phyloP scores from a whole-genome alignment of 2,113 vertebrate genomes.

The Tyto alba region DNA sequence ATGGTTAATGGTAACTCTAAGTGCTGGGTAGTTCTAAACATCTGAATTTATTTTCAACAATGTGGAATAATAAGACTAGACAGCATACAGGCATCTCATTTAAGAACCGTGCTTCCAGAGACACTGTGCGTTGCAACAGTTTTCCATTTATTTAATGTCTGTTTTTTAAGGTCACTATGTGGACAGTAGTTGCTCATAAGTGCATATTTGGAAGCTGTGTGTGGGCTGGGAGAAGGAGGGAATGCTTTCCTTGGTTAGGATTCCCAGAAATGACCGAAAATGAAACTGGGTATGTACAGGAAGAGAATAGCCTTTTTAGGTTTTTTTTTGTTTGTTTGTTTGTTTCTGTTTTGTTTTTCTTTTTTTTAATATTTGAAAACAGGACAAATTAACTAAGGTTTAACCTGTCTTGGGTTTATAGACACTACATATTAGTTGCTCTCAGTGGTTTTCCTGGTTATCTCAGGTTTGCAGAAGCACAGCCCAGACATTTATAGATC shows the following conservation, averaged over 20 bases:
- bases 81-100: neutral
- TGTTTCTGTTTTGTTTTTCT: too few species aligned
- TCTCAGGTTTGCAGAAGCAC: neutral
- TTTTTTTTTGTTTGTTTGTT: too few species aligned
- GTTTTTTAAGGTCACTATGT: neutral
- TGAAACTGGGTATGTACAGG: neutral
- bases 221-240: neutral
- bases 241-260: neutral
- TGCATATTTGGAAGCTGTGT: neutral
- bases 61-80: neutral
- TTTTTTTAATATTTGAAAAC: neutral
- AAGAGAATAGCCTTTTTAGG: neutral
- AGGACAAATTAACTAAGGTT: neutral
- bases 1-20: neutral
- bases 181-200: neutral
- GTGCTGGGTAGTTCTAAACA: neutral
- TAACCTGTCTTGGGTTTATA: neutral
- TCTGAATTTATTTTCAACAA: neutral
- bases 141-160: neutral
- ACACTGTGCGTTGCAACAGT: neutral
- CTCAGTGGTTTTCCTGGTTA: neutral
- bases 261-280: neutral
- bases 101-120: neutral
- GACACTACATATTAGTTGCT: rapidly evolving
- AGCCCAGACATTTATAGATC: neutral